phyloP scores from a whole-genome alignment of 1,140 invertebrate genomes.

The Drosophila eugracilis region DNA sequence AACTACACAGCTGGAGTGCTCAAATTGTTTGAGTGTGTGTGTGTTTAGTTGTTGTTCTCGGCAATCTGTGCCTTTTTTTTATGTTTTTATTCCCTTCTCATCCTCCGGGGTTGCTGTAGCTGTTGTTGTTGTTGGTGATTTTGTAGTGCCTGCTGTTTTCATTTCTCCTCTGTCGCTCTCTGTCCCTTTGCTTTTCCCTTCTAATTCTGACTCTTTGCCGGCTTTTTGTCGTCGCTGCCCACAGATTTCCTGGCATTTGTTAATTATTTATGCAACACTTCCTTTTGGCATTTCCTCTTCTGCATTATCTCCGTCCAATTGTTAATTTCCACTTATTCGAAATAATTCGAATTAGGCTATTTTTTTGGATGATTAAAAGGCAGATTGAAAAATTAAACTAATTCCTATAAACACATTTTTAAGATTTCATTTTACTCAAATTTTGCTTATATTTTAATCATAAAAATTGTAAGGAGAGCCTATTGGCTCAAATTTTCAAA shows the following conservation, averaged over 20 bases:
- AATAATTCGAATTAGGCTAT: neutral
- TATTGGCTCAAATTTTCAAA: no score
- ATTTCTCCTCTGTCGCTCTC: constrained; percentile 5
- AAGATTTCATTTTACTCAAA: no score
- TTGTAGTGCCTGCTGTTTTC: constrained; percentile 40
- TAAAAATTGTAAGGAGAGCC: no score
- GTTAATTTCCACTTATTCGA: neutral
- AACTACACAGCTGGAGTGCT: constrained; percentile 52
- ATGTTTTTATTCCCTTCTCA: constrained; percentile 64
- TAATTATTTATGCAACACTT: constrained; percentile 42
- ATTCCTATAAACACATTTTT: no score
- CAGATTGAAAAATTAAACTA: no score
- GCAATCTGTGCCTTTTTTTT: constrained; percentile 76
- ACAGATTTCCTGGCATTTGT: constrained; percentile 44
- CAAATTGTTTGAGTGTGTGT: constrained; percentile 12
- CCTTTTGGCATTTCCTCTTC: neutral
- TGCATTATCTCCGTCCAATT: neutral
- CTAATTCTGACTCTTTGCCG: constrained; percentile 37
- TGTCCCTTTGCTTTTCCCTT: constrained; percentile 4
- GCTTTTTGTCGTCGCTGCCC: constrained; percentile 26
- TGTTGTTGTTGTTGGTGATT: constrained; percentile 38
- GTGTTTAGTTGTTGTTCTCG: constrained; percentile 65
- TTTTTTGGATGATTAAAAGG: no score
- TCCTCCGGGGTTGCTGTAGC: constrained; percentile 66
- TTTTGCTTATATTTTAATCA: no score